Percentiles rank a stretch among this genome's conserved stretches.
These are phyloP conservation scores for Lordiphosa mommai DNA, from an alignment of 1,140 invertebrate genomes.

Conservation along the genomic window DNA sequence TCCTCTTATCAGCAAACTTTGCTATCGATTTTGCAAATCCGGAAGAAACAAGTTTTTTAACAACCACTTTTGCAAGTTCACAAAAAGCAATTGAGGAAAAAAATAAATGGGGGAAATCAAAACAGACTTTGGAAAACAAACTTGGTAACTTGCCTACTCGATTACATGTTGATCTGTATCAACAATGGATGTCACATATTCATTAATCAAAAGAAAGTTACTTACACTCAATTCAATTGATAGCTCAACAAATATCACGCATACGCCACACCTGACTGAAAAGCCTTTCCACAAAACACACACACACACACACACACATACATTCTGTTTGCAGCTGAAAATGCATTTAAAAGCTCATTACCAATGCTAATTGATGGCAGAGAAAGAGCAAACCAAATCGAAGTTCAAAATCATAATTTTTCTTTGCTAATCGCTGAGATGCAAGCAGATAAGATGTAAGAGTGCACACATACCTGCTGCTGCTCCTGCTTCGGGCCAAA, in stretches of 20 bases:
- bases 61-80: too few species aligned
- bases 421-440: constrained; percentile 19
- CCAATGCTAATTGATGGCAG: constrained; percentile 63
- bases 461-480: background rate
- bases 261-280: constrained; percentile 43
- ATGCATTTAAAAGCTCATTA: constrained; percentile 73
- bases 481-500: background rate
- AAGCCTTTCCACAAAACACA: constrained; percentile 35
- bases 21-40: too few species aligned
- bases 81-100: too few species aligned
- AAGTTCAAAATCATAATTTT: constrained; percentile 48
- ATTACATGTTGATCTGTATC: too few species aligned
- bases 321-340: too few species aligned
- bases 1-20: too few species aligned
- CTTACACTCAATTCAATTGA: constrained; percentile 26
- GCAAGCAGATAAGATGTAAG: constrained; percentile 1
- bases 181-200: constrained; percentile 17
- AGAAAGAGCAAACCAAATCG: constrained; percentile 4
- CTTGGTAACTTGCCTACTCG: too few species aligned
- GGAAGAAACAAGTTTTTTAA: too few species aligned
- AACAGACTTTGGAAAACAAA: too few species aligned
- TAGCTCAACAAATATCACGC: constrained; percentile 66
- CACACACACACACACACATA: constrained; percentile 56
- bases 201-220: constrained; percentile 44
- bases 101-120: too few species aligned